phyloP scores from a whole-genome alignment of 2,797 vertebrate species.

The Micrastur ruficollis region DNA sequence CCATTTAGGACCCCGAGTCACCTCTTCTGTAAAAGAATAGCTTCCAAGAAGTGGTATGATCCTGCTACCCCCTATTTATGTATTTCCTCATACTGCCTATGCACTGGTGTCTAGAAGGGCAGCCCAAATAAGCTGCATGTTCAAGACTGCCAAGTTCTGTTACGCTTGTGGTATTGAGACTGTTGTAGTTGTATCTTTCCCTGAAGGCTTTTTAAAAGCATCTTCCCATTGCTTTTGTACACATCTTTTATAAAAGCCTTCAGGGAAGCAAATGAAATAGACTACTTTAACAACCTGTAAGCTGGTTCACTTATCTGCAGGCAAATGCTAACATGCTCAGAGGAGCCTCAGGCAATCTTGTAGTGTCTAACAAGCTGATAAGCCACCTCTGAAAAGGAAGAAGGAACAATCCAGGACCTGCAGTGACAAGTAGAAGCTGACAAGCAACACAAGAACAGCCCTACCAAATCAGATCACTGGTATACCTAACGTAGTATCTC shows the following conservation, averaged over 20 bases:
- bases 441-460: neutral
- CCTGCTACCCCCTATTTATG: neutral
- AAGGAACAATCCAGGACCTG: neutral
- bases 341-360: neutral
- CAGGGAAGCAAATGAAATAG: constrained; percentile 16
- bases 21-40: neutral
- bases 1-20: neutral
- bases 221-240: neutral
- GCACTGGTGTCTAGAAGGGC: neutral
- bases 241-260: neutral
- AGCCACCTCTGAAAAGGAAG: neutral
- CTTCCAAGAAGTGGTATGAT: neutral
- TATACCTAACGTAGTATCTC: neutral
- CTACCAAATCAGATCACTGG: neutral
- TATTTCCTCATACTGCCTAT: neutral
- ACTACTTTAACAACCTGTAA: constrained; percentile 20
- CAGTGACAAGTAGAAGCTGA: neutral
- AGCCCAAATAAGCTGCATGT: neutral
- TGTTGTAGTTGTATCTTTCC: neutral
- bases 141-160: neutral
- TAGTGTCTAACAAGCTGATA: neutral
- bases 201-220: neutral
- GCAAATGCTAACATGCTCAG: neutral
- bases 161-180: neutral
- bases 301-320: neutral